Evolutionary conservation across 92 coral and sea anemone species (phyloP).

Genomic region (Palythoa grandiflora): DNA sequence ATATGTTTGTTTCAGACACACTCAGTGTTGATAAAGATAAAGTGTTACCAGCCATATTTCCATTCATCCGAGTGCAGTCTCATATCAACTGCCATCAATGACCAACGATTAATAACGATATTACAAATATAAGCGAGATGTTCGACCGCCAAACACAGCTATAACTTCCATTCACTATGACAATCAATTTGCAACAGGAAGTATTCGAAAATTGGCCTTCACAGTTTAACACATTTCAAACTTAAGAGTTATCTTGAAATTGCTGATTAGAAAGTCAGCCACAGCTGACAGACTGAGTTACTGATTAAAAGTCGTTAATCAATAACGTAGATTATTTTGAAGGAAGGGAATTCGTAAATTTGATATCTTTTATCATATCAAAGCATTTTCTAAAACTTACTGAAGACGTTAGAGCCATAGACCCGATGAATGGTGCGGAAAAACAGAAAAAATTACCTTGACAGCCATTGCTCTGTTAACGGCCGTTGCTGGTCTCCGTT

Average conservation of each 20-base stretch:
- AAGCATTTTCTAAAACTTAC: not conserved
- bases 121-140: not conserved
- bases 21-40: not conserved
- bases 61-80: not conserved
- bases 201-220: constrained; percentile 24
- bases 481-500: constrained; percentile 93
- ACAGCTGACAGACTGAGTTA: not conserved
- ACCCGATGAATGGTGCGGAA: too few species aligned
- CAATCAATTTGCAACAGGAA: constrained; percentile 3
- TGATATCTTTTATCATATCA: constrained; percentile 30
- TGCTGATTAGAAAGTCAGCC: not conserved
- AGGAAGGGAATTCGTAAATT: constrained; percentile 28
- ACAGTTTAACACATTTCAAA: not conserved
- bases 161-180: not conserved
- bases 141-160: not conserved
- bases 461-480: constrained; percentile 77
- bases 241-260: constrained; percentile 1
- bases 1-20: not conserved
- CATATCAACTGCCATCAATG: constrained; percentile 7
- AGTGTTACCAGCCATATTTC: constrained; percentile 4
- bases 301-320: constrained; percentile 28
- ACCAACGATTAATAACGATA: not conserved
- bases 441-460: constrained; percentile 68
- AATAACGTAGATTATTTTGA: constrained; percentile 11
- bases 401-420: not conserved